phyloP scores from a whole-genome alignment of 1,140 invertebrate genomes.

The Cepaea nemoralis region DNA sequence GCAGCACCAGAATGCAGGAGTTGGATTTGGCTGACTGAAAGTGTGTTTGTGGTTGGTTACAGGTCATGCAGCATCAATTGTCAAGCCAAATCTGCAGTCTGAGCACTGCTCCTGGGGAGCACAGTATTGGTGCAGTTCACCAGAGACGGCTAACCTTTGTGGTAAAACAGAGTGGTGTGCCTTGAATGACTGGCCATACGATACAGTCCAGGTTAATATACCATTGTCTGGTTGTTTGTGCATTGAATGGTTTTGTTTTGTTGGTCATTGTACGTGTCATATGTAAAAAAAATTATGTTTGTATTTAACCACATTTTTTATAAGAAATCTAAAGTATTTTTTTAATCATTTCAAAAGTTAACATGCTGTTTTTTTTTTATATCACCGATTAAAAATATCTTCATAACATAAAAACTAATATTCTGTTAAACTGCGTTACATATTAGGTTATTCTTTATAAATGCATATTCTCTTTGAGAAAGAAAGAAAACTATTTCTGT shows the following conservation, averaged over 20 bases:
- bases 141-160: slow-evolving; percentile 13
- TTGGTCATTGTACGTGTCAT: too few relatives aligned
- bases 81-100: not conserved
- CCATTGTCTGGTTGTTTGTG: not conserved
- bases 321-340: not conserved
- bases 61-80: not conserved
- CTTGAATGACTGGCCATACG: slow-evolving; percentile 11
- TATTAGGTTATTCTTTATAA: too few relatives aligned
- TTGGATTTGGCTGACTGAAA: not conserved
- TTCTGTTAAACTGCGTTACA: too few relatives aligned
- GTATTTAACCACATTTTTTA: not conserved
- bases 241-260: not conserved
- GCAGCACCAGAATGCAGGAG: too few relatives aligned
- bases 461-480: too few relatives aligned
- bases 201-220: slow-evolving; percentile 3
- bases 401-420: too few relatives aligned
- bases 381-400: too few relatives aligned
- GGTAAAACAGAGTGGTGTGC: slow-evolving; percentile 19
- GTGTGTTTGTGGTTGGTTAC: not conserved
- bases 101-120: slow-evolving; percentile 27
- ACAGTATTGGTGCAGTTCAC: slow-evolving; percentile 36
- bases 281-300: not conserved
- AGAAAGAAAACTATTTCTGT: too few relatives aligned
- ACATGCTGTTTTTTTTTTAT: too few relatives aligned
- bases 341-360: too few relatives aligned